Base-by-base conservation (phyloP, 1,140 invertebrate genomes). In the Pectinophora gossypiella region DNA sequence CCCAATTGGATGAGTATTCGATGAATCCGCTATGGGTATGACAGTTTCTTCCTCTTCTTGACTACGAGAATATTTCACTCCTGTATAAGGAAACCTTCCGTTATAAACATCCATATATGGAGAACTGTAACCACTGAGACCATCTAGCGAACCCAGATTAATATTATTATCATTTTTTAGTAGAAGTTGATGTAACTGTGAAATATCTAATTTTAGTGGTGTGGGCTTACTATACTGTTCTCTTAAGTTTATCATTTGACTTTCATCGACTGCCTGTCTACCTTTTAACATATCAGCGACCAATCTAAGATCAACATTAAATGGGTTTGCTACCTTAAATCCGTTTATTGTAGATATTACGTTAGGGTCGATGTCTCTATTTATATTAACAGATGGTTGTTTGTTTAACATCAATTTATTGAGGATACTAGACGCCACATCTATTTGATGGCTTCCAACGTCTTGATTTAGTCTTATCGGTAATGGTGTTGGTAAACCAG, bases 231-330 rank as follows among this genome's bases (percentile, higher is more conserved):
- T 61, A 27, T 72, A 69, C 46, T 83, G 73, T 15, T 84, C 80
- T 51, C 74, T 65, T 20, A 84, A 52, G 22, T 69, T 43, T 40
- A 72, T 55, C 20, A 84, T 54, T 48, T 79, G 74, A 3, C 66
- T 65, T 19, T 87, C 82, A 49, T 85, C 84, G 32, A 76, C 22
- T 9, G 65, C 47, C 19, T 74, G 52, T 68, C 87, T 89, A 16
- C 85, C 85, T 71, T 80, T 88, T 46, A 89, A 69, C 72, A 88
- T 82, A 47, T 88, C 86, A 44, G 81, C 79, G 3, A 88, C 82
- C 51, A 89, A 52, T 69, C 82, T 85, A 3, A 89, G 56, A 62
- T 89, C 87, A 2, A 88, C 61, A 54, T 89, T 89, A 48, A 76
- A 88, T 10, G 87, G 87, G 60, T 89, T 89, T 16, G 77, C 78